phyloP scores from a whole-genome alignment of 2,888 invertebrate species.

The Phoenoteleia sp. region DNA sequence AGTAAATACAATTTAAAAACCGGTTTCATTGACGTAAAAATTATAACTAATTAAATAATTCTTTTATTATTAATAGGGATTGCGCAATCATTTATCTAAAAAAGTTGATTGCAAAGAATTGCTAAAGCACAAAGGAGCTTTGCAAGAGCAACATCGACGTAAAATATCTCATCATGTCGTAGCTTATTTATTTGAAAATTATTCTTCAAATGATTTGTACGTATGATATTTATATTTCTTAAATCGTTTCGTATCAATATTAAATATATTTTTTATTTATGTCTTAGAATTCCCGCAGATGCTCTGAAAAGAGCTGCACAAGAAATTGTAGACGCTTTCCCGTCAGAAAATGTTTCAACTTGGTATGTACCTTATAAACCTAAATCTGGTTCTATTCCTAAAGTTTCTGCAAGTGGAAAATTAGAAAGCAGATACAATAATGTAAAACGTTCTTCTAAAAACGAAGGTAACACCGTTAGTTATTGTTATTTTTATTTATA shows the following conservation, averaged over 20 bases:
- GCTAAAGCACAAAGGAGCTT: not conserved
- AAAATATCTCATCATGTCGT: constrained; percentile 17
- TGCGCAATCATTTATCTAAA: not conserved
- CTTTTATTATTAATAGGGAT: constrained; percentile 4
- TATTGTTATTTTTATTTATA: no score
- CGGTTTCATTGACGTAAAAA: no score
- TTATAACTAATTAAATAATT: not conserved
- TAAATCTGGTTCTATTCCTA: constrained; percentile 8
- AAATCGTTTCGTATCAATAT: not conserved
- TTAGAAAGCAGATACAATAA: constrained; percentile 9
- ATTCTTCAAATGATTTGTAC: constrained; percentile 1
- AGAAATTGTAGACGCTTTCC: constrained; percentile 21
- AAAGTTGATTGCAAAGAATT: not conserved
- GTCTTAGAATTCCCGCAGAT: not conserved
- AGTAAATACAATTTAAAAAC: not conserved
- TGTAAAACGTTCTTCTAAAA: not conserved
- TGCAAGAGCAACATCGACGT: not conserved
- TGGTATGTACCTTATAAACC: constrained; percentile 49
- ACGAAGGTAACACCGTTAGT: not conserved
- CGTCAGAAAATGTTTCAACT: not conserved
- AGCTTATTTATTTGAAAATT: constrained; percentile 3
- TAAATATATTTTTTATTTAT: not conserved
- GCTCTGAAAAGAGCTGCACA: constrained; percentile 9
- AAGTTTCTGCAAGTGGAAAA: constrained; percentile 46
- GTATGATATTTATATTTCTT: not conserved